Conservation (phyloP, 2,113 vertebrate genomes). For the Lepus europaeus region DNA sequence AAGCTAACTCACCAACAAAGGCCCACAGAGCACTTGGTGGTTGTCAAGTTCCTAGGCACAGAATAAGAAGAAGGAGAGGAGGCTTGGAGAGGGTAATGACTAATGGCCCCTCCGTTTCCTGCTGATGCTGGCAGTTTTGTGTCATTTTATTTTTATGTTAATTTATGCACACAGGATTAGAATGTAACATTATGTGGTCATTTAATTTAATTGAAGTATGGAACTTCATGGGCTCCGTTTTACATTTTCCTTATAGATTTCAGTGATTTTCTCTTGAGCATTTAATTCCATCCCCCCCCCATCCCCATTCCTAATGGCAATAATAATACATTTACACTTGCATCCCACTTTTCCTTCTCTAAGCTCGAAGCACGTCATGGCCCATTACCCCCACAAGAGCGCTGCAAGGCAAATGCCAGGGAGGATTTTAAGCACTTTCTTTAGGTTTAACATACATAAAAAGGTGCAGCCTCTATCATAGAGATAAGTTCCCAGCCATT, state of each 20-base stretch:
- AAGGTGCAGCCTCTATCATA: constrained; percentile 64
- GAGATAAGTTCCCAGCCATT: constrained; percentile 69
- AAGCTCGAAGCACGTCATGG: constrained; percentile 49
- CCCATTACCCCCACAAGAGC: constrained; percentile 75
- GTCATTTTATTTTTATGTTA: constrained; percentile 83
- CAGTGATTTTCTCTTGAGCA: constrained; percentile 70
- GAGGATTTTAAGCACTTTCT: constrained; percentile 67
- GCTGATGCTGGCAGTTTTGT: constrained; percentile 75
- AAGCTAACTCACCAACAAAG: constrained; percentile 36
- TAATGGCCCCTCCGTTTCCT: constrained; percentile 77
- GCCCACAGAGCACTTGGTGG: constrained; percentile 56
- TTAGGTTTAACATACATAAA: constrained; percentile 76
- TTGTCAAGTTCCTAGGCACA: constrained; percentile 58
- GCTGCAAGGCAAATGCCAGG: constrained; percentile 76
- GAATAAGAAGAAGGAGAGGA: constrained; percentile 71
- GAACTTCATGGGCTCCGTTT: constrained; percentile 68
- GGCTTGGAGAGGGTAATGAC: constrained; percentile 71
- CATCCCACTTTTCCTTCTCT: constrained; percentile 48
- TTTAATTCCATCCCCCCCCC: constrained; percentile 49
- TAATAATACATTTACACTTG: constrained; percentile 61
- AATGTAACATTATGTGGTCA: constrained; percentile 78
- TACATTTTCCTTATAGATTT: constrained; percentile 71
- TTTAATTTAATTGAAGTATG: constrained; percentile 78
- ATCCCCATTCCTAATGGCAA: constrained; percentile 71
- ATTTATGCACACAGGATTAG: constrained; percentile 81